Base-by-base conservation (phyloP, 2,113 vertebrate genomes). In the Sorex araneus region DNA sequence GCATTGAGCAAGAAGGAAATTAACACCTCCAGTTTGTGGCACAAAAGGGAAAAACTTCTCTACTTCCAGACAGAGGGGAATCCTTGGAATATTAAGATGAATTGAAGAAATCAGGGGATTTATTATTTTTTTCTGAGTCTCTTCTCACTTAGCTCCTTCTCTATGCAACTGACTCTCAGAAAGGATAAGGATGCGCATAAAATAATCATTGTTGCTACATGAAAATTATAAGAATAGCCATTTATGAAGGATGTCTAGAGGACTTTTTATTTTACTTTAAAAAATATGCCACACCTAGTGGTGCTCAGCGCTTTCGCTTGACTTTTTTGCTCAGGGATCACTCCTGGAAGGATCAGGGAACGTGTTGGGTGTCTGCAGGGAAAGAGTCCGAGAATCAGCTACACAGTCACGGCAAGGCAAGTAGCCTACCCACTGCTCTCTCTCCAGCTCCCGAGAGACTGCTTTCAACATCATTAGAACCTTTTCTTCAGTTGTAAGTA, bases 11-110 rank as follows among this genome's bases (percentile, higher is more conserved):
- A 8, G 7, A 78, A 63, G 43, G 63, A 94, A 87, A 92, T 84
- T 87, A 92, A 82, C 77, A 73, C 34, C 30, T 86, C 63, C 34
- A 28, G 28, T 79, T 89, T 76, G 43, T 80, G 66, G 23, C 74
- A 89, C 85, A 93, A 93, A 94, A 78, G 28, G 23, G 60, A 84
- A 94, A 95, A 94, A 83, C 73, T 50, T 19, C 79, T 77, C 34
- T n/a, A 45, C 75, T 82, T 63, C 60, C 67, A 25, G 60, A 11
- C 23, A 32, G n/a, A 28, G 67, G 34, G 69, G 73, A 71, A 60
- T 92, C 45, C 94, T 54, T 47, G 63, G 70, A 82, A 94, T 66
- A 87, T 40, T 86, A 45, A 83, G 92, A 88, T 80, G 74, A 94
- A 90, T 64, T 66, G 36, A 93, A 77, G n/a, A 94, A 96, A 96